Evolutionary conservation across 2,888 invertebrate species (phyloP).

Genomic region (Enoplolaimus lenunculus): DNA sequence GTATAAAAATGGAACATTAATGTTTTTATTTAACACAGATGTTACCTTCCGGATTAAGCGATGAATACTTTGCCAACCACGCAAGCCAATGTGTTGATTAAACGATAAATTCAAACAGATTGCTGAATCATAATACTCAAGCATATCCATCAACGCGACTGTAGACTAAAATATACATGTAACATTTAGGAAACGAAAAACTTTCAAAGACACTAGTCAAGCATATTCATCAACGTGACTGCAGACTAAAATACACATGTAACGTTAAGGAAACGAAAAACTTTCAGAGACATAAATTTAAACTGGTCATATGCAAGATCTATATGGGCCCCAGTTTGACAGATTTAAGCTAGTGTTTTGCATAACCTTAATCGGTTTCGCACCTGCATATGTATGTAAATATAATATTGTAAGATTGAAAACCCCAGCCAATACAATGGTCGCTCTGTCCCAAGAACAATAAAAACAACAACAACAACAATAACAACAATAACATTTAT

Average conservation of each 20-base stretch:
- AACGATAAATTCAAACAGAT: conserved; percentile 59
- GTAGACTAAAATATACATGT: conserved; percentile 3
- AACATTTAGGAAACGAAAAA: not conserved
- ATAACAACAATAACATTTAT: too few relatives aligned
- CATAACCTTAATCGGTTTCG: too few relatives aligned
- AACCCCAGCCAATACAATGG: too few relatives aligned
- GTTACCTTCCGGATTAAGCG: conserved; percentile 64
- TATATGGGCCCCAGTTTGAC: not conserved
- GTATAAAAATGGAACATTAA: too few relatives aligned
- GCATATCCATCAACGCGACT: conserved; percentile 69
- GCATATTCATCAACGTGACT: conserved; percentile 69
- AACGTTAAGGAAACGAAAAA: not conserved
- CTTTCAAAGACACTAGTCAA: conserved; percentile 62
- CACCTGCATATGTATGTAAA: too few relatives aligned
- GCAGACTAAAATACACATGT: conserved; percentile 4
- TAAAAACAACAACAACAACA: too few relatives aligned
- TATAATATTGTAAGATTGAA: too few relatives aligned
- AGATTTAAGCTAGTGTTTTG: too few relatives aligned
- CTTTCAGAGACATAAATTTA: conserved; percentile 62
- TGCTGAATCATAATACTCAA: conserved; percentile 77
- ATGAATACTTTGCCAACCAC: conserved; percentile 70
- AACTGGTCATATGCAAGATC: conserved; percentile 59
- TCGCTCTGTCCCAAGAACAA: too few relatives aligned
- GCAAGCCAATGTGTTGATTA: conserved; percentile 58
- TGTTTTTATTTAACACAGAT: too few relatives aligned